These are phyloP conservation scores for Megamerina dolium DNA, from an alignment of 2,888 invertebrate genomes.

Conservation along the genomic window DNA sequence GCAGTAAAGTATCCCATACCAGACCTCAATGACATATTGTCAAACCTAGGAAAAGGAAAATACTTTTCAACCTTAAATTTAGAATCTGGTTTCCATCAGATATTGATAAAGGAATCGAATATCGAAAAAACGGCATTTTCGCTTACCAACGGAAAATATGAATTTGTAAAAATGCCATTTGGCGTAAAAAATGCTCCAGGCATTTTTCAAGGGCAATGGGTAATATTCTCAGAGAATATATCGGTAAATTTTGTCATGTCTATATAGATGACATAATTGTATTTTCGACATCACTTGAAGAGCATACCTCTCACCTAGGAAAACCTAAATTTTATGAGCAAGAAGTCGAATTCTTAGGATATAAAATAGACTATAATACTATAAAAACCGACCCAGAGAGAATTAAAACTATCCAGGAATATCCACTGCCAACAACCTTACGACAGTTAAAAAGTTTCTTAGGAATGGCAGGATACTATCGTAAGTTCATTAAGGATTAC, in stretches of 20 bases:
- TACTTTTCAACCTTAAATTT: constrained; percentile 1
- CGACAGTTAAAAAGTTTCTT: no score
- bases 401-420: no score
- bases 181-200: constrained; percentile 2
- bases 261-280: no score
- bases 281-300: no score
- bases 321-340: neutral
- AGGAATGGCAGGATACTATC: constrained; percentile 1
- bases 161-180: constrained; percentile 1
- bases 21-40: neutral
- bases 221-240: neutral
- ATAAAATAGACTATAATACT: neutral
- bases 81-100: constrained; percentile 2
- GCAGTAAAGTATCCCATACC: no score
- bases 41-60: constrained; percentile 1
- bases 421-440: no score
- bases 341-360: neutral
- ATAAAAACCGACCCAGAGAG: no score
- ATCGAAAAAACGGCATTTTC: constrained; percentile 1
- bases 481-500: neutral
- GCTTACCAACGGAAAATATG: neutral
- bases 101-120: neutral
- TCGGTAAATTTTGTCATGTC: neutral
- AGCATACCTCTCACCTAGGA: neutral
- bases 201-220: constrained; percentile 1